phyloP scores from a whole-genome alignment of 2,888 invertebrate species.

The Slavum lentiscoides region DNA sequence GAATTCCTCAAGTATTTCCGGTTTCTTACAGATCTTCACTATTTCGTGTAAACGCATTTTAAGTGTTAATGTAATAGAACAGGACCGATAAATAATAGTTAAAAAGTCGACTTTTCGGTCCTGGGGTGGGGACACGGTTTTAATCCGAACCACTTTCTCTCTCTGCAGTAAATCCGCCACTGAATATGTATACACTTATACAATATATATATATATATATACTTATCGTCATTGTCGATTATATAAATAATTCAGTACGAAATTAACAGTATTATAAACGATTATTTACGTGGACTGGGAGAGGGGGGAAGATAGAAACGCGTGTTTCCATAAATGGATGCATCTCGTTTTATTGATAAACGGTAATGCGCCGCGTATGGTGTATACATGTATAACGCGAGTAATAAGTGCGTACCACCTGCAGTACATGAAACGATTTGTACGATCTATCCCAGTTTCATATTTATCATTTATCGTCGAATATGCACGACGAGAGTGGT shows the following conservation, averaged over 20 bases:
- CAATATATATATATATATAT: too few relatives aligned
- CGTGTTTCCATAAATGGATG: conserved; percentile 32
- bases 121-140: too few relatives aligned
- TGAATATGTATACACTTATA: too few relatives aligned
- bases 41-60: too few relatives aligned
- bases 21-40: too few relatives aligned
- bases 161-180: too few relatives aligned
- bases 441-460: conserved; percentile 33
- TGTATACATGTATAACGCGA: background rate
- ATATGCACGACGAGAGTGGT: background rate
- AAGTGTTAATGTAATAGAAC: too few relatives aligned
- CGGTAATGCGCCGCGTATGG: conserved; percentile 24
- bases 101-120: too few relatives aligned
- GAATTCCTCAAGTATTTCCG: too few relatives aligned
- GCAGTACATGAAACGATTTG: conserved; percentile 33
- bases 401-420: background rate
- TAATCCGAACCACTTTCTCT: too few relatives aligned
- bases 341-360: conserved; percentile 41
- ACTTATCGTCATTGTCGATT: background rate
- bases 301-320: background rate
- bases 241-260: conserved; percentile 7
- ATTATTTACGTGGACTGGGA: conserved; percentile 1
- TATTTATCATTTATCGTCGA: background rate
- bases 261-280: conserved; percentile 3
- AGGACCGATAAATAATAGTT: too few relatives aligned